Conservation (phyloP, 1,140 invertebrate species). For the Rhopalosiphum maidis region DNA sequence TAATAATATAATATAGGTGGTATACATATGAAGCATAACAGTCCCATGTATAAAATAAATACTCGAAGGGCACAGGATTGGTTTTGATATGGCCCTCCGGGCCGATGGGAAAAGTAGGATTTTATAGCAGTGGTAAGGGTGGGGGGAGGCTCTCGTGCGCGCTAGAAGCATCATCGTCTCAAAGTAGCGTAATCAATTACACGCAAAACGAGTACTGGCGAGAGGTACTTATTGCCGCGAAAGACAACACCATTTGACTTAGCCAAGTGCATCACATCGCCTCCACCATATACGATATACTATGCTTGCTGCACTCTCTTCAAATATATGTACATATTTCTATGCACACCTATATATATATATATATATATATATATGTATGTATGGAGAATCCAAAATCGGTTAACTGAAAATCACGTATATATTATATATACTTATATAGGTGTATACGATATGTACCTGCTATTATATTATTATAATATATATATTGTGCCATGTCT, state of each 20-base stretch:
- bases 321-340: not conserved
- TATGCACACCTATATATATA: not conserved
- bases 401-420: not conserved
- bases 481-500: not conserved
- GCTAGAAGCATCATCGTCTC: constrained; percentile 56
- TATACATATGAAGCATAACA: not conserved
- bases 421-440: not conserved
- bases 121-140: not conserved
- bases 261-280: constrained; percentile 32
- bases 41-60: constrained; percentile 38
- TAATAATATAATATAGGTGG: not conserved
- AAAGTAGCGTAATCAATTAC: constrained; percentile 55
- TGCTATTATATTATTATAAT: not conserved
- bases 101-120: constrained; percentile 23
- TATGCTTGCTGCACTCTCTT: not conserved
- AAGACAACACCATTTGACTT: constrained; percentile 51
- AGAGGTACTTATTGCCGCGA: constrained; percentile 46
- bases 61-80: constrained; percentile 10
- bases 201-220: constrained; percentile 54
- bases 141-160: not conserved
- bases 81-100: constrained; percentile 47
- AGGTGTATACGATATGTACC: not conserved
- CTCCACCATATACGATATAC: not conserved
- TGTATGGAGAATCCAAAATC: constrained; percentile 4
- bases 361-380: no score